A percentile compares a stretch with the other conserved stretches of the same genome.
Evolutionary conservation across 2,888 invertebrate genomes (phyloP).

Genomic region (Drosophila quinaria): DNA sequence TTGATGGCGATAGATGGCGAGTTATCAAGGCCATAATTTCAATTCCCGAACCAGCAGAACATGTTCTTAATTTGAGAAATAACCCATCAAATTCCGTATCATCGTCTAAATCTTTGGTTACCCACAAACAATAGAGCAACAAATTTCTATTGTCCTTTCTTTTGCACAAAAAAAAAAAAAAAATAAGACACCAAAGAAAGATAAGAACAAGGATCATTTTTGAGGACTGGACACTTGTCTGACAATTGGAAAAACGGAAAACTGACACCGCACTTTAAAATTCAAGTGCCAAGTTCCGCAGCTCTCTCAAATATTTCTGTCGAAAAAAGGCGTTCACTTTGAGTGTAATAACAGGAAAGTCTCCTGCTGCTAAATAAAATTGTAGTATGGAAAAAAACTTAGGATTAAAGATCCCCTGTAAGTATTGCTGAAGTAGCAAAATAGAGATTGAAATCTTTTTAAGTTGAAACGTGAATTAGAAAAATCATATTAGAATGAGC

Average conservation of each 20-base stretch:
- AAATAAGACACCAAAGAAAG: neutral
- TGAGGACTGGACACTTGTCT: slow-evolving; percentile 21
- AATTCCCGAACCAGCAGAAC: slow-evolving; percentile 7
- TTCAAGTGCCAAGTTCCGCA: slow-evolving; percentile 79
- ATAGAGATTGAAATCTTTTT: neutral
- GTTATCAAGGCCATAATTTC: slow-evolving; percentile 3
- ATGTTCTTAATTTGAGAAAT: slow-evolving; percentile 2
- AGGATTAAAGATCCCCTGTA: neutral
- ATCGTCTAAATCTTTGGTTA: neutral
- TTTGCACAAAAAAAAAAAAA: neutral
- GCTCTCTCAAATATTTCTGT: slow-evolving; percentile 65
- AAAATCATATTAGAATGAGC: neutral
- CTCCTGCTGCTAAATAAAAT: slow-evolving; percentile 21
- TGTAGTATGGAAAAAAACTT: neutral
- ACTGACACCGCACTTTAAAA: slow-evolving; percentile 64
- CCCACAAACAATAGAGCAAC: neutral
- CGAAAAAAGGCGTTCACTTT: slow-evolving; percentile 82
- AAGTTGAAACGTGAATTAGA: neutral
- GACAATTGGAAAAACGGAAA: slow-evolving; percentile 66
- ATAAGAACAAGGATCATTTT: slow-evolving; percentile 20
- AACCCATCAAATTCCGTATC: neutral
- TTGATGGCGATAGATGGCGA: slow-evolving; percentile 8
- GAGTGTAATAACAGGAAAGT: slow-evolving; percentile 19
- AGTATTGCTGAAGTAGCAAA: neutral
- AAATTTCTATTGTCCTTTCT: slow-evolving; percentile 4